Evolutionary conservation across 1,140 invertebrate species (phyloP), one percentile per base, ranked within the genome.

Genomic region (Riptortus pedestris): DNA sequence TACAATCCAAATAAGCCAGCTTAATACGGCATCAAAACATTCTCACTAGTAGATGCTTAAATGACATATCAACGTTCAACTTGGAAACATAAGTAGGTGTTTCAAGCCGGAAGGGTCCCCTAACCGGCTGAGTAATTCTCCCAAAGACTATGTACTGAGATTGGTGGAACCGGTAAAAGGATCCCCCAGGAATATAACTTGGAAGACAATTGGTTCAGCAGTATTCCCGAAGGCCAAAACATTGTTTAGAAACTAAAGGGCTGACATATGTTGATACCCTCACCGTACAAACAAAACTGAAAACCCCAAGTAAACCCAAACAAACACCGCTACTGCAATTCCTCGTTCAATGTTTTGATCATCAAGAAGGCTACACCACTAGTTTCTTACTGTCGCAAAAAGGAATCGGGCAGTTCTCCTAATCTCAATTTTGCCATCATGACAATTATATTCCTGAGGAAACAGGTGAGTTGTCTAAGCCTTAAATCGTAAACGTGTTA

Each of bases 141-240:
- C 11, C 14, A 12, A n/a, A 18, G 43, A 12, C 2, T 14, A n/a
- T 2, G 43, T 3, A 2, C 43, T 45, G 11, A 3, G 43, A 45
- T 45, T 45, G 43, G 43, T 45, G 43, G 43, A 45, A 45, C 43
- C 43, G 11, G 43, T 38, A 45, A 45, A 45, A 45, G 43, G 43
- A 2, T 45, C 11, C 11, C 11, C 14, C 43, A 45, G 43, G 11
- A 45, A 45, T 2, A 45, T n/a, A 45, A 38, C 33, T 38, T n/a
- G n/a, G 43, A 18, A 45, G 2, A 45, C 43, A 45, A 45, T 45
- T 12, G 11, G 43, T 12, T 45, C 43, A 45, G 11, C 16, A 38
- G 33, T 38, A 38, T 38, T 38, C n/a, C 33, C 16, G 16, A 38
- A 9, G 33, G 33, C 33, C 5, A 16, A 38, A 38, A 38, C 5